phyloP scores from a whole-genome alignment of 2,888 invertebrate genomes.

The Parasteatoda lunata region DNA sequence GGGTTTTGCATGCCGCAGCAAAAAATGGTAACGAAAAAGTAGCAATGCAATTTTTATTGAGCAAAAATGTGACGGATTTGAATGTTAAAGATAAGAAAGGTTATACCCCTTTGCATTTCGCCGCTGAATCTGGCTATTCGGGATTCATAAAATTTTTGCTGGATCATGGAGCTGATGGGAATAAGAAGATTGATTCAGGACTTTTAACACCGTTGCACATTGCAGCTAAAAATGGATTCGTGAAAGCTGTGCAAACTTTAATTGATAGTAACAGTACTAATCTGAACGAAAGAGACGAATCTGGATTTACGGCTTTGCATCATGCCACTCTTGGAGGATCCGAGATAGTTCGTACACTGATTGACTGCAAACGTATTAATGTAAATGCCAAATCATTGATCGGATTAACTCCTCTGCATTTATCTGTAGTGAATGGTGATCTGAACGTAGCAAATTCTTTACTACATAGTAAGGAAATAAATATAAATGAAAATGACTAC shows the following conservation, averaged over 20 bases:
- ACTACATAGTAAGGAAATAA: not conserved
- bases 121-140: not conserved
- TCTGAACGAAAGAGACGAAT: not conserved
- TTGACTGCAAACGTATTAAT: not conserved
- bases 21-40: not conserved
- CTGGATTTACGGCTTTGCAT: conserved; percentile 7
- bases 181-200: not conserved
- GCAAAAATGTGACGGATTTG: too few relatives aligned
- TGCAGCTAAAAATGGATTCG: not conserved
- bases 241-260: not conserved
- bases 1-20: not conserved
- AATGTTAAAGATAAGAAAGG: not conserved
- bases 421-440: not conserved
- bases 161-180: not conserved
- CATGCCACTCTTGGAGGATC: not conserved
- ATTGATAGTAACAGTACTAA: not conserved
- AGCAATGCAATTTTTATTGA: not conserved
- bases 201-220: not conserved
- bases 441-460: not conserved
- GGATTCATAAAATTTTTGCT: not conserved
- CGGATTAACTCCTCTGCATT: not conserved
- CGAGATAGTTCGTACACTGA: not conserved
- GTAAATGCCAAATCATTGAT: not conserved
- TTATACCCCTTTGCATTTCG: not conserved
- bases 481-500: not conserved